Conservation (phyloP, 37 sponge, comb jelly and placozoan genomes). For the Ephydatia muelleri region DNA sequence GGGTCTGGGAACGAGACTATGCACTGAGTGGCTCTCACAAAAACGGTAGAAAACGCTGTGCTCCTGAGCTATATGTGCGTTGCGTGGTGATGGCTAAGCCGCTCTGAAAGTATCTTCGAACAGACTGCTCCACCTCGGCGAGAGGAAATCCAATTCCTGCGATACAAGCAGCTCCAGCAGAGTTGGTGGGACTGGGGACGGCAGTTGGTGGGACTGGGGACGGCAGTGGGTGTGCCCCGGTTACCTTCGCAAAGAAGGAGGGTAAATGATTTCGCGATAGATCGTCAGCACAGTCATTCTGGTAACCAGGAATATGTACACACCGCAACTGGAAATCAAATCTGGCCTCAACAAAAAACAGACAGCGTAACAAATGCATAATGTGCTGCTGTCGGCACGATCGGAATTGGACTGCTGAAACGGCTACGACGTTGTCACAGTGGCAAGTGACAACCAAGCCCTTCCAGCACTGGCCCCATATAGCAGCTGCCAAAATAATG, state of each 20-base stretch:
- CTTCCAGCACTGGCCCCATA: constrained; percentile 23
- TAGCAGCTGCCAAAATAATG: constrained; percentile 15
- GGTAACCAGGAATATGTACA: constrained; percentile 32
- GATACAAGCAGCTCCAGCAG: constrained; percentile 38
- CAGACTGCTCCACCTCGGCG: constrained; percentile 23
- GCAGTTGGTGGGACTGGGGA: no score
- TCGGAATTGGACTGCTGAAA: constrained; percentile 15
- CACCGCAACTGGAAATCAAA: constrained; percentile 8
- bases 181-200: background rate
- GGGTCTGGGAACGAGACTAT: no score
- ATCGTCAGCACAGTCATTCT: constrained; percentile 39
- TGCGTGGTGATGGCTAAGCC: constrained; percentile 34
- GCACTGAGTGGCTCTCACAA: background rate
- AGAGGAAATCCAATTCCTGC: constrained; percentile 10
- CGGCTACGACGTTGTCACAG: constrained; percentile 28
- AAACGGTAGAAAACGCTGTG: constrained; percentile 13
- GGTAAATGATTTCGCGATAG: constrained; percentile 33
- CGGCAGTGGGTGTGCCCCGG: background rate
- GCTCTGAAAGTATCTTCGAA: constrained; percentile 12
- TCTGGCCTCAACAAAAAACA: constrained; percentile 22
- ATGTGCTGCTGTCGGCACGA: constrained; percentile 4
- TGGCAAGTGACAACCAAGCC: background rate
- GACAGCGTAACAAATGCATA: constrained; percentile 1
- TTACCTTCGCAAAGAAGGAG: background rate
- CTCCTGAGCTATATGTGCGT: constrained; percentile 16